A percentile compares a stretch with the other conserved stretches of the same genome.
Evolutionary conservation across 2,888 invertebrate species (phyloP).

Genomic region (Eupithecia abbreviata): DNA sequence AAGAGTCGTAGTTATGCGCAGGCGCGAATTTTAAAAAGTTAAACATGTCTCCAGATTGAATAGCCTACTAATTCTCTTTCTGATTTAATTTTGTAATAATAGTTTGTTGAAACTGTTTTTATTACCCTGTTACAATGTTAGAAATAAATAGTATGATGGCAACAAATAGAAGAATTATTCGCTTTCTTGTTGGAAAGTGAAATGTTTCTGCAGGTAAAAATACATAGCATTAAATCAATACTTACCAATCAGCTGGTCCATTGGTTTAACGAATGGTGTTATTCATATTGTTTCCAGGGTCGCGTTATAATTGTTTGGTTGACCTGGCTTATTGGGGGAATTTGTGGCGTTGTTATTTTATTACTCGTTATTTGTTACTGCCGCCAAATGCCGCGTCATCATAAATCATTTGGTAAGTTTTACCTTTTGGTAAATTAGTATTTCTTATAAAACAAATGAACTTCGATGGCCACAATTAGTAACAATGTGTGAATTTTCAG

Average conservation of each 20-base stretch:
- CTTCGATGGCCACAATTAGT: neutral
- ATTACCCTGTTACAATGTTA: conserved; percentile 68
- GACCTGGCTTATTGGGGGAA: conserved; percentile 84
- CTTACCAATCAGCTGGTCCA: conserved; percentile 15
- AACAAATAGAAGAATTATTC: conserved; percentile 69
- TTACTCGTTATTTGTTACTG: conserved; percentile 87
- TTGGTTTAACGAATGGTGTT: conserved; percentile 33
- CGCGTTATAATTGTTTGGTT: conserved; percentile 82
- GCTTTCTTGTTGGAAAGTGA: conserved; percentile 72
- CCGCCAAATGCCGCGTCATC: conserved; percentile 87
- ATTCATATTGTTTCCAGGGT: conserved; percentile 64
- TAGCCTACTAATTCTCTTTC: conserved; percentile 45
- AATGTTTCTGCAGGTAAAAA: conserved; percentile 77
- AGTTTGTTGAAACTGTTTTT: conserved; percentile 51
- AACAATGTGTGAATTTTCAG: conserved; percentile 48
- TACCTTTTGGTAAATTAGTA: neutral
- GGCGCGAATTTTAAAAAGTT: conserved; percentile 59
- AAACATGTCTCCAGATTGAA: conserved; percentile 39
- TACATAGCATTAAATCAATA: conserved; percentile 57
- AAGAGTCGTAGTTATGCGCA: conserved; percentile 45
- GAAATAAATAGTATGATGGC: conserved; percentile 56
- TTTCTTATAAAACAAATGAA: conserved; percentile 8
- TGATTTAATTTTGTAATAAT: conserved; percentile 36
- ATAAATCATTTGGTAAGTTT: conserved; percentile 86
- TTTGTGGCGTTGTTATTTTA: conserved; percentile 86